Conservation (phyloP, 1,140 invertebrate genomes). For the Pseudomyrmex flavicornis region DNA sequence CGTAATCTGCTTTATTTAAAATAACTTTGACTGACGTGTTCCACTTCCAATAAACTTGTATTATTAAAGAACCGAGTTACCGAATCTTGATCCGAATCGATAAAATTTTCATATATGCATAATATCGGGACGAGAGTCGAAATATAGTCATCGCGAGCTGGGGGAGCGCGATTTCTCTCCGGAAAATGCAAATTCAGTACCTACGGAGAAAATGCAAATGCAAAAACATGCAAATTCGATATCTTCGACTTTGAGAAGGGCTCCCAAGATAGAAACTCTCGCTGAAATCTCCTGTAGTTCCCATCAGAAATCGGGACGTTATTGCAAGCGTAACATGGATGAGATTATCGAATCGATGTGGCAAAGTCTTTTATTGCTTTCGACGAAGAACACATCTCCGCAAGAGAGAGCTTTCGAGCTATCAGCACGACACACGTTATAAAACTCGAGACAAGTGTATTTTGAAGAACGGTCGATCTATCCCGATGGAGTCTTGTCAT, state of each 20-base stretch:
- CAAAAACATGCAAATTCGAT: conserved; percentile 56
- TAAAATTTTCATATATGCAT: conserved; percentile 21
- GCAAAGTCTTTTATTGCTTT: conserved; percentile 18
- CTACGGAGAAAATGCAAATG: conserved; percentile 42
- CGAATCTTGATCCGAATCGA: conserved; percentile 9
- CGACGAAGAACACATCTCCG: neutral
- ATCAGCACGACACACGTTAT: neutral
- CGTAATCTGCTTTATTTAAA: neutral
- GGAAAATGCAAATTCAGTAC: conserved; percentile 44
- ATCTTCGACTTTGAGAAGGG: conserved; percentile 51
- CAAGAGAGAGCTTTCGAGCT: neutral
- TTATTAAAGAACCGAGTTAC: neutral
- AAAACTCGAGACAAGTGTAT: neutral
- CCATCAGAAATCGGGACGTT: conserved; percentile 64
- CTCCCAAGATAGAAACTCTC: conserved; percentile 20
- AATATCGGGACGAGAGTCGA: conserved; percentile 3
- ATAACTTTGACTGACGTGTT: neutral
- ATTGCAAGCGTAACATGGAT: conserved; percentile 47
- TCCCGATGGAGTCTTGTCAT: too few relatives aligned
- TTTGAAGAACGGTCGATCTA: neutral
- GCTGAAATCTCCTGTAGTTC: conserved; percentile 17
- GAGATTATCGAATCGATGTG: conserved; percentile 61
- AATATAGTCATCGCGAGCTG: conserved; percentile 11
- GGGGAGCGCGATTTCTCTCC: neutral
- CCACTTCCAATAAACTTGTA: neutral